Percentiles rank a stretch among this genome's conserved stretches.
These are phyloP conservation scores for Rhinogobius similis DNA, from an alignment of 2,113 vertebrate genomes.

Conservation along the genomic window DNA sequence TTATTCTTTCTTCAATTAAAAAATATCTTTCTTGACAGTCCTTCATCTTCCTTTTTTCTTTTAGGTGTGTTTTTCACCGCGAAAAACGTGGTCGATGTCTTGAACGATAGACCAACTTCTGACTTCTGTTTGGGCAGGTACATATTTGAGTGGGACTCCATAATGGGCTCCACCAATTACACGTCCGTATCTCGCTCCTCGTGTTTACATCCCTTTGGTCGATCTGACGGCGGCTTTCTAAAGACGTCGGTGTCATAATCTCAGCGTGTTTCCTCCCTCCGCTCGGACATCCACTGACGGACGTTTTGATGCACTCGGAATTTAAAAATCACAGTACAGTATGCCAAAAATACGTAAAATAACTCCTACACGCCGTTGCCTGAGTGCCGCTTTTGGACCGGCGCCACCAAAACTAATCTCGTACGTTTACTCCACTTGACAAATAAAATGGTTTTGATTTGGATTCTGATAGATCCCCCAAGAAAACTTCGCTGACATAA, in stretches of 20 bases:
- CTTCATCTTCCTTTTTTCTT: too few relatives aligned
- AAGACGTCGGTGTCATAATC: not conserved
- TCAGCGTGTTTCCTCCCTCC: not conserved
- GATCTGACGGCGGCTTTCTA: not conserved
- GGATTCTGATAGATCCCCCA: constrained; percentile 68
- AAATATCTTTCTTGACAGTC: too few relatives aligned
- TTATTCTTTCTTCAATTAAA: too few relatives aligned
- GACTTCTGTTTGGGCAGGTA: too few relatives aligned
- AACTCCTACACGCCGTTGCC: not conserved
- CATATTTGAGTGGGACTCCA: too few relatives aligned
- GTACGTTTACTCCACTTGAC: constrained; percentile 45
- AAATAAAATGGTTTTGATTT: constrained; percentile 60
- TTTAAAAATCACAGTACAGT: too few relatives aligned
- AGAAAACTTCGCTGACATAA: constrained; percentile 69
- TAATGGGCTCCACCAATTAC: too few relatives aligned
- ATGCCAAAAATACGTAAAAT: not conserved
- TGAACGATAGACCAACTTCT: too few relatives aligned
- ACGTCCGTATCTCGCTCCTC: too few relatives aligned
- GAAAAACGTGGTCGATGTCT: too few relatives aligned
- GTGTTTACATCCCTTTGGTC: too few relatives aligned
- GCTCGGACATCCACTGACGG: not conserved
- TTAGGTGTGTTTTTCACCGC: too few relatives aligned
- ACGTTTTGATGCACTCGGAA: not conserved
- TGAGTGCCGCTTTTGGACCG: not conserved
- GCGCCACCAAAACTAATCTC: constrained; percentile 52